Conservation (phyloP, 2,888 invertebrate species). For the Phymatocera aterrima region DNA sequence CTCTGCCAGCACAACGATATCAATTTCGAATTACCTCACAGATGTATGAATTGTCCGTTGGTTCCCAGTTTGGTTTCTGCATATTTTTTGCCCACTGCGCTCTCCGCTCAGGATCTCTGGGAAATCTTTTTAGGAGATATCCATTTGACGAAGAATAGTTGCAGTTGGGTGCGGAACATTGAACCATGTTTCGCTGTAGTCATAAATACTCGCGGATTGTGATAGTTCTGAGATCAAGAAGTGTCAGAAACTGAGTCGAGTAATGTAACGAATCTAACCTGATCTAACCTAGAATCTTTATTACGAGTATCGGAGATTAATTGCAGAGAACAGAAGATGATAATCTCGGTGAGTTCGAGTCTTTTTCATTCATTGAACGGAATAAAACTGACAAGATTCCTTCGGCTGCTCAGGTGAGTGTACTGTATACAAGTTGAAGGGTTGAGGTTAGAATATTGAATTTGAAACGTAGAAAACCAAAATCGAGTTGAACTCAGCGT, state of each 20-base stretch:
- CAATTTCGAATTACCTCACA: constrained; percentile 51
- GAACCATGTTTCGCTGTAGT: constrained; percentile 47
- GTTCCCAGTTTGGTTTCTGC: constrained; percentile 50
- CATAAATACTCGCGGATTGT: background rate
- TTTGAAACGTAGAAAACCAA: background rate
- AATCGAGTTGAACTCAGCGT: background rate
- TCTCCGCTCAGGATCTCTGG: constrained; percentile 49
- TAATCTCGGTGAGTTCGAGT: no score
- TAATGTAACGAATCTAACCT: no score
- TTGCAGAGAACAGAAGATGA: no score
- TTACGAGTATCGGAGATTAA: no score
- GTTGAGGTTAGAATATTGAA: background rate
- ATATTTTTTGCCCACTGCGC: constrained; percentile 48
- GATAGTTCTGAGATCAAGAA: background rate
- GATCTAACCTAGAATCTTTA: no score
- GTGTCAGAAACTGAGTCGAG: background rate
- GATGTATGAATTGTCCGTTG: constrained; percentile 47
- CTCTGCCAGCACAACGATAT: background rate
- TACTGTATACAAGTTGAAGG: background rate
- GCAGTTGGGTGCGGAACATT: constrained; percentile 52
- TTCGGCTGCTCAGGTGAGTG: background rate
- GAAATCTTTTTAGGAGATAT: constrained; percentile 53
- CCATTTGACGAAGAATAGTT: constrained; percentile 50
- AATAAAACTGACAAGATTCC: background rate
- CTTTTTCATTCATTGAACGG: background rate